A percentile compares a stretch with the other conserved stretches of the same genome.
Evolutionary conservation across 2,113 vertebrate genomes (phyloP).

Genomic region (Pseudolaguvia tuberculata): DNA sequence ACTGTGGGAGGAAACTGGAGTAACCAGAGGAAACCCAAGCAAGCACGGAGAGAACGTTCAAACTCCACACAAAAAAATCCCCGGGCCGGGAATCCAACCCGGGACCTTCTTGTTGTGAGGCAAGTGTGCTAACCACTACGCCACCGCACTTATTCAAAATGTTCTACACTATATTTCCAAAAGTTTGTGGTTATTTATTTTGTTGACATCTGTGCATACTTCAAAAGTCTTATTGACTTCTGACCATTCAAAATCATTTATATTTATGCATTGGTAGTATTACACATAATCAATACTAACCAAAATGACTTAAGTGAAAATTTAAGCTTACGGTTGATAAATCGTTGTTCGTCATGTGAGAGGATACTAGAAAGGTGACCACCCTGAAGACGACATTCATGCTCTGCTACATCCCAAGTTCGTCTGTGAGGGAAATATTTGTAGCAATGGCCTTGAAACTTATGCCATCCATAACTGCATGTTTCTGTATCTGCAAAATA

Average conservation of each 20-base stretch:
- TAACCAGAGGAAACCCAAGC: too few species aligned
- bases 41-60: too few species aligned
- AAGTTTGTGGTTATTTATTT: too few species aligned
- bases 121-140: too few species aligned
- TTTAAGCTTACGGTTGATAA: slow-evolving; percentile 81
- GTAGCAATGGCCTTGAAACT: slow-evolving; percentile 97
- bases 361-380: slow-evolving; percentile 88
- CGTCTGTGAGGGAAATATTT: slow-evolving; percentile 87
- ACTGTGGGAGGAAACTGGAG: too few species aligned
- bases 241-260: background rate
- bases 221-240: background rate
- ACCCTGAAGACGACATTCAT: slow-evolving; percentile 91
- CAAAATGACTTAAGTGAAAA: background rate
- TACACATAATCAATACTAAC: background rate
- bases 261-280: background rate
- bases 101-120: too few species aligned
- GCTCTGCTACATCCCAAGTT: slow-evolving; percentile 90
- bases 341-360: slow-evolving; percentile 86
- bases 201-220: too few species aligned
- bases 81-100: too few species aligned
- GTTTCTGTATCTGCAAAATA: slow-evolving; percentile 79
- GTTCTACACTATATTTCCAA: too few species aligned
- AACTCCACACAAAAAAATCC: too few species aligned
- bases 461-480: slow-evolving; percentile 95
- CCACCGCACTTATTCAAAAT: too few species aligned